Conservation (phyloP, 2,113 vertebrate genomes). For the Coptodon bakossiorum region DNA sequence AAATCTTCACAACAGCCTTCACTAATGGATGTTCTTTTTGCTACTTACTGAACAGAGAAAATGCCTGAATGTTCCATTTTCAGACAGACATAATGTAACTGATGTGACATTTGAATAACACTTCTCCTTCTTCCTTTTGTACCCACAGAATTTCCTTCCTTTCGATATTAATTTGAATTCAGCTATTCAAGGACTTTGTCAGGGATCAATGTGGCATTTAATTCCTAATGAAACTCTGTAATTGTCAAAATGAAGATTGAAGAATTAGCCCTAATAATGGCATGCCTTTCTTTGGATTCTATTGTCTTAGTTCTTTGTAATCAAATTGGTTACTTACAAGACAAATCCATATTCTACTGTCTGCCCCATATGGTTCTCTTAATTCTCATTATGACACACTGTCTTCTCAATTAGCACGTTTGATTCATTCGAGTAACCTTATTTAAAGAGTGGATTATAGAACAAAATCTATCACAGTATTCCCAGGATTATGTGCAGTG, state of each 20-base stretch:
- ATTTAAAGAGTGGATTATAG: background rate
- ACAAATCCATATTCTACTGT: background rate
- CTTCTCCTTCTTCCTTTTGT: background rate
- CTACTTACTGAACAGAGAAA: background rate
- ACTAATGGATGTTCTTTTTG: background rate
- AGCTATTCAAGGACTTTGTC: constrained; percentile 21
- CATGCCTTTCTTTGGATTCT: background rate
- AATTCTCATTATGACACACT: background rate
- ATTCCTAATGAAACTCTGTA: constrained; percentile 24
- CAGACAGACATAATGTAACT: background rate
- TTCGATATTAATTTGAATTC: constrained; percentile 26
- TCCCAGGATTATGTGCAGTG: background rate
- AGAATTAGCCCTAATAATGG: background rate
- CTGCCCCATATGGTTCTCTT: background rate
- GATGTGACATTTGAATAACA: constrained; percentile 24
- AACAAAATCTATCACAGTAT: background rate
- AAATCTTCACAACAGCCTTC: background rate
- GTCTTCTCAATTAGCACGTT: background rate
- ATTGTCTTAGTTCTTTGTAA: background rate
- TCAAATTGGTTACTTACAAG: constrained; percentile 3
- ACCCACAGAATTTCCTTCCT: constrained; percentile 20
- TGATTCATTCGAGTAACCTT: background rate
- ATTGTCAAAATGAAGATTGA: constrained; percentile 42
- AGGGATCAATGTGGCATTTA: constrained; percentile 41
- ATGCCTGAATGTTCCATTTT: background rate